Conservation (phyloP, 2,888 invertebrate species). For the Timema podura region DNA sequence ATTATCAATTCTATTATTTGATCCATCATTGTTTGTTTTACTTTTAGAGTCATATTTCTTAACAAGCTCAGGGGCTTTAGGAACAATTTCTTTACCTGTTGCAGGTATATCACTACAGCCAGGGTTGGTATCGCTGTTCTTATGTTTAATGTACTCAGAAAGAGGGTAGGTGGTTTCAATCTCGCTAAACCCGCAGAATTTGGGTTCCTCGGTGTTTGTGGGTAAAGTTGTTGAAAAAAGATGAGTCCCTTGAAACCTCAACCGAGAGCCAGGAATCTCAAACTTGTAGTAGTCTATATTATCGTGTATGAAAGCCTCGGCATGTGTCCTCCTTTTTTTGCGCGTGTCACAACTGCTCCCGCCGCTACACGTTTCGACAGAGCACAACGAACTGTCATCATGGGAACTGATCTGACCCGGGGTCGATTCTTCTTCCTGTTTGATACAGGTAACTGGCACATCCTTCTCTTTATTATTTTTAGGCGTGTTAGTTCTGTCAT, state of each 20-base stretch:
- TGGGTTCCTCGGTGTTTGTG: background rate
- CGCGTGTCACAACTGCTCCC: slow-evolving; percentile 28
- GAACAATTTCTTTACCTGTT: slow-evolving; percentile 32
- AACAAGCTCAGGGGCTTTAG: background rate
- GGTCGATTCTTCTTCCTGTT: slow-evolving; percentile 5
- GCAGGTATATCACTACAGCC: slow-evolving; percentile 21
- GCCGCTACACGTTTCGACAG: slow-evolving; percentile 19
- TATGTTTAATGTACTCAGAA: background rate
- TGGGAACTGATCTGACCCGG: slow-evolving; percentile 12
- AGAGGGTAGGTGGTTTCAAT: background rate
- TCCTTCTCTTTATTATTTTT: background rate
- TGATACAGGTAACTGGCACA: background rate
- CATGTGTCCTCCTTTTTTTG: slow-evolving; percentile 51
- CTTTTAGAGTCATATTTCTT: slow-evolving; percentile 30
- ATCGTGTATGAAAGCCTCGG: slow-evolving; percentile 55
- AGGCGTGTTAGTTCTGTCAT: background rate
- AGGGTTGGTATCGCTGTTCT: slow-evolving; percentile 31
- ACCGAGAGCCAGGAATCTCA: slow-evolving; percentile 46
- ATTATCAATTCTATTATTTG: slow-evolving; percentile 7
- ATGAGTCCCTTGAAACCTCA: slow-evolving; percentile 44
- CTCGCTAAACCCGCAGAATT: slow-evolving; percentile 30
- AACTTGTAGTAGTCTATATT: slow-evolving; percentile 57
- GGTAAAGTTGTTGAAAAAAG: slow-evolving; percentile 12
- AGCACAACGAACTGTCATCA: slow-evolving; percentile 25
- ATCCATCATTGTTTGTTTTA: slow-evolving; percentile 12